These are phyloP conservation scores for Diplogasteroides magnus DNA, from an alignment of 1,140 invertebrate species.

Conservation along the genomic window DNA sequence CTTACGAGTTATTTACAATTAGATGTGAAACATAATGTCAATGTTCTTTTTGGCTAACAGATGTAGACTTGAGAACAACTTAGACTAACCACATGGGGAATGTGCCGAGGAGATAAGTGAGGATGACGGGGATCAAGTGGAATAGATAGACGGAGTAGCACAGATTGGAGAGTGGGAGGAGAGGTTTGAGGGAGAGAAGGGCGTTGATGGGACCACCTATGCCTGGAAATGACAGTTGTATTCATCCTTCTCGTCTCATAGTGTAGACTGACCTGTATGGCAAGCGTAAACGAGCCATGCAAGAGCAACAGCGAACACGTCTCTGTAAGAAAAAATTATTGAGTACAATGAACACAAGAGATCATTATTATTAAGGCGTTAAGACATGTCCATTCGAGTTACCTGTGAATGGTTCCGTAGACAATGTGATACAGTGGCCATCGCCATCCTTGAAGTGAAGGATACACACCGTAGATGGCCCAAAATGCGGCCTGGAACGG, in stretches of 20 bases:
- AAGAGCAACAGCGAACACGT: conserved; percentile 46
- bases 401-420: conserved; percentile 42
- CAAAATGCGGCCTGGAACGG: conserved; percentile 18
- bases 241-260: neutral
- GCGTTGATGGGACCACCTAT: conserved; percentile 47
- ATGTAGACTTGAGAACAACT: conserved; percentile 37
- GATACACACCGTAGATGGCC: conserved; percentile 51
- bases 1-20: too few species aligned
- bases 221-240: neutral
- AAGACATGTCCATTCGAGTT: too few species aligned
- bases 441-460: conserved; percentile 49
- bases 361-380: too few species aligned
- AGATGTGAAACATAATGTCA: too few species aligned
- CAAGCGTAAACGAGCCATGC: conserved; percentile 53
- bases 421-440: conserved; percentile 51
- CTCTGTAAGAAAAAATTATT: conserved; percentile 18
- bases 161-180: conserved; percentile 48
- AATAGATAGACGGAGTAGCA: conserved; percentile 51
- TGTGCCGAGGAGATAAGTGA: conserved; percentile 49
- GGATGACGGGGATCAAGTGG: conserved; percentile 54
- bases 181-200: conserved; percentile 27
- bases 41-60: too few species aligned
- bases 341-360: neutral
- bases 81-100: conserved; percentile 45
- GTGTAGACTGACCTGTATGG: conserved; percentile 40